These are phyloP conservation scores for Oncorhynchus clarkii DNA, from an alignment of 2,113 vertebrate species.

Conservation along the genomic window DNA sequence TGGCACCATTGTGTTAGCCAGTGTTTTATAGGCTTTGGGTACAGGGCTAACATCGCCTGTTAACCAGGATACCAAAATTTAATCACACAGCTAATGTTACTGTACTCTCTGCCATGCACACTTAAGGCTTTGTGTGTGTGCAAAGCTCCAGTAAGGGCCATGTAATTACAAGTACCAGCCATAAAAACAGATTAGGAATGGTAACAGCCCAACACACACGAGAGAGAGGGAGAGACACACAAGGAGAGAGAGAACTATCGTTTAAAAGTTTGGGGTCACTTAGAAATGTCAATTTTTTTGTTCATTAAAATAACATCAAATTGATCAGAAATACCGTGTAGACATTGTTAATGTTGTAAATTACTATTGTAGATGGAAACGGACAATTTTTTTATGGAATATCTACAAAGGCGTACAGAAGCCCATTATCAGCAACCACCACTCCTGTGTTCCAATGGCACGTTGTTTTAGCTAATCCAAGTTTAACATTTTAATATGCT, in stretches of 20 bases:
- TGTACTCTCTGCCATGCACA: slow-evolving; percentile 1
- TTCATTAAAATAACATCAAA: too few relatives aligned
- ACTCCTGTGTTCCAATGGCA: too few relatives aligned
- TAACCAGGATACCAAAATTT: slow-evolving; percentile 10
- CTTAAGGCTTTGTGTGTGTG: neutral
- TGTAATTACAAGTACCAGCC: slow-evolving; percentile 33
- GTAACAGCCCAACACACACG: slow-evolving; percentile 10
- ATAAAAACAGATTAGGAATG: slow-evolving; percentile 26
- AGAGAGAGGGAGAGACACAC: neutral
- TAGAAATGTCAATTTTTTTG: too few relatives aligned
- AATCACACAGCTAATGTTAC: slow-evolving; percentile 15
- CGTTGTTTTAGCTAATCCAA: too few relatives aligned
- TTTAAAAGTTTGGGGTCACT: too few relatives aligned
- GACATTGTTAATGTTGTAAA: too few relatives aligned
- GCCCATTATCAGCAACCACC: too few relatives aligned
- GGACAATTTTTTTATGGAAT: too few relatives aligned
- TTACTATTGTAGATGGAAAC: too few relatives aligned
- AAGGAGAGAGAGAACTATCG: neutral
- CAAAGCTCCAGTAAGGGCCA: slow-evolving; percentile 11
- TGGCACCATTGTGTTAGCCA: slow-evolving; percentile 15
- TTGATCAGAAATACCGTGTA: too few relatives aligned
- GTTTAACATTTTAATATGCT: too few relatives aligned
- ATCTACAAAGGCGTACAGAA: too few relatives aligned
- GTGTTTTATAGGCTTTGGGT: slow-evolving; percentile 23
- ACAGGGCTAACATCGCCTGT: slow-evolving; percentile 16